A percentile compares a stretch with the other conserved stretches of the same genome.
phyloP scores from a whole-genome alignment of 2,888 invertebrate genomes.

The Ornithoptera priamus region DNA sequence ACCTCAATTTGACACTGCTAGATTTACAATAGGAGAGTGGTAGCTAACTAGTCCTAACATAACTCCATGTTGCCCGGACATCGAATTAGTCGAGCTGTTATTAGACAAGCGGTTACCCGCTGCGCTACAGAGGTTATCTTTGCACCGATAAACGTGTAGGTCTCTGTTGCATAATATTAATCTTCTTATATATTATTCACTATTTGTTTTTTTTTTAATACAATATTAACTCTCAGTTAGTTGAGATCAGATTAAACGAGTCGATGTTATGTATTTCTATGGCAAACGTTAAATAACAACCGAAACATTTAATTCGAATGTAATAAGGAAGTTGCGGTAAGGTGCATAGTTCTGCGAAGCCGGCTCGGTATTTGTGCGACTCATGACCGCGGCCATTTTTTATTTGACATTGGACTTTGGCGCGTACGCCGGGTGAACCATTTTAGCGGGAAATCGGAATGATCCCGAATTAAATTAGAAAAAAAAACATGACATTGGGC shows the following conservation, averaged over 20 bases:
- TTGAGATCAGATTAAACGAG: background rate
- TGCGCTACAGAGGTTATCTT: too few relatives aligned
- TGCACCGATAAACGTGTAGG: too few relatives aligned
- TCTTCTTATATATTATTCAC: background rate
- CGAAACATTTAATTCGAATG: conserved; percentile 13
- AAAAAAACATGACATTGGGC: background rate
- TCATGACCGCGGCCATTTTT: conserved; percentile 21
- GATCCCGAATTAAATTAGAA: background rate
- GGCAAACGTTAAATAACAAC: background rate
- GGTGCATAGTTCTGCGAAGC: conserved; percentile 12
- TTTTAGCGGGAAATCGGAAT: conserved; percentile 23
- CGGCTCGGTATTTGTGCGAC: conserved; percentile 11
- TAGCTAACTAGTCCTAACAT: too few relatives aligned
- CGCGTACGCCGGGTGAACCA: conserved; percentile 2
- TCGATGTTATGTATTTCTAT: background rate
- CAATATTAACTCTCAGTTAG: background rate
- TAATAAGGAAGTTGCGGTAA: conserved; percentile 26
- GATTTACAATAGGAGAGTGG: too few relatives aligned
- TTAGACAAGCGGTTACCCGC: too few relatives aligned
- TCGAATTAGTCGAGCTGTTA: too few relatives aligned
- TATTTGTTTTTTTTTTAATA: background rate
- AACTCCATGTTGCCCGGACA: too few relatives aligned
- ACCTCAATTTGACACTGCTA: background rate
- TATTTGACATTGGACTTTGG: conserved; percentile 28
- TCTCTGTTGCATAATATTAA: background rate